phyloP scores from a whole-genome alignment of 2,113 vertebrate species.

The Leiothrix lutea region DNA sequence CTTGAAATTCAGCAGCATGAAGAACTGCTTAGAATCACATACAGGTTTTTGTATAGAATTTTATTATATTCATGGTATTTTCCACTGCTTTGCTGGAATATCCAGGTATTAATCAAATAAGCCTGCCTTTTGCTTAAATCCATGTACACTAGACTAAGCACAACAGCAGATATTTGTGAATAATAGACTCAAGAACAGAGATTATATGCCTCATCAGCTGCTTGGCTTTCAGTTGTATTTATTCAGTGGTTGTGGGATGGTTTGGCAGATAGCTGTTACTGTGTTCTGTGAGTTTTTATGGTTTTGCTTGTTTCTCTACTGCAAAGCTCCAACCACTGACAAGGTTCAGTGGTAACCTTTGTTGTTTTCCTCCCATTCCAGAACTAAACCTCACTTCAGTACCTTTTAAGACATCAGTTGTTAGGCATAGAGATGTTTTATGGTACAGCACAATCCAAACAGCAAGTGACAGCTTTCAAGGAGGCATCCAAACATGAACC shows the following conservation, averaged over 20 bases:
- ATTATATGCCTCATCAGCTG: neutral
- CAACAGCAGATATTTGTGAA: neutral
- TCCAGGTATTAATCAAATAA: neutral
- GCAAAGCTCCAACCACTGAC: neutral
- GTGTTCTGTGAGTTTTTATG: neutral
- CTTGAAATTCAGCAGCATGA: neutral
- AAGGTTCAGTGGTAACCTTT: neutral
- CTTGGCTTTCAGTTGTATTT: neutral
- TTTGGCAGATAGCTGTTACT: neutral
- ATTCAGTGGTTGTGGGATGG: neutral
- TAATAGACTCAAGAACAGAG: neutral
- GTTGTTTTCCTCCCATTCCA: neutral
- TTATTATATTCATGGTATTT: neutral
- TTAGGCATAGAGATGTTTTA: neutral
- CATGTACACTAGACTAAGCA: fast-evolving
- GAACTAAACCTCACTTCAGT: neutral
- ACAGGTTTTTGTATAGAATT: neutral
- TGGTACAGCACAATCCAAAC: neutral
- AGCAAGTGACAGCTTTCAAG: neutral
- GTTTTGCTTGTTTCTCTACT: neutral
- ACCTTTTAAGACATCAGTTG: neutral
- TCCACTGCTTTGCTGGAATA: neutral
- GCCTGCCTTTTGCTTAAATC: neutral
- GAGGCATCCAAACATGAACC: neutral
- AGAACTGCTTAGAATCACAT: neutral